Percentiles rank a stretch among this genome's conserved stretches.
Evolutionary conservation across 2,113 vertebrate genomes (phyloP).

Genomic region (Percopsis transmontana): DNA sequence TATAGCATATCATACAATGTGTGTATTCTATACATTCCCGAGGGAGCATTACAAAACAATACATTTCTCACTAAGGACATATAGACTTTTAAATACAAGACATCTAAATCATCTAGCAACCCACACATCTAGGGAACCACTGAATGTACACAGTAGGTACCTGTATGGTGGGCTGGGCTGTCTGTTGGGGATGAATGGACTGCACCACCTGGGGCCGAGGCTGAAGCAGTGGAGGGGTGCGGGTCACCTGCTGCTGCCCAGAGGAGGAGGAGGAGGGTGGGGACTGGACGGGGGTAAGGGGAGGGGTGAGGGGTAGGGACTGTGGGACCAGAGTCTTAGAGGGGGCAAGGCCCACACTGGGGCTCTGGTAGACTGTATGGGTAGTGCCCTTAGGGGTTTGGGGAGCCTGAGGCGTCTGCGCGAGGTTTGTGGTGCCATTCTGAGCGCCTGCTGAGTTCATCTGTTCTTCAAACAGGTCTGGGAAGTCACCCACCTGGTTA

Average conservation of each 20-base stretch:
- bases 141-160: too few relatives aligned
- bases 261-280: constrained; percentile 20
- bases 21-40: too few relatives aligned
- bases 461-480: constrained; percentile 92
- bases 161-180: constrained; percentile 66
- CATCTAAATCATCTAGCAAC: too few relatives aligned
- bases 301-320: constrained; percentile 67
- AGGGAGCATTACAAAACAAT: too few relatives aligned
- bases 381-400: constrained; percentile 37
- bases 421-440: constrained; percentile 25
- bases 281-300: constrained; percentile 69
- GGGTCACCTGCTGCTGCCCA: constrained; percentile 65
- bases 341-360: constrained; percentile 61
- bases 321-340: constrained; percentile 69
- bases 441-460: constrained; percentile 64
- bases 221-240: constrained; percentile 84
- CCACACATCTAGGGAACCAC: too few relatives aligned
- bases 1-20: too few relatives aligned
- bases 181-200: constrained; percentile 66
- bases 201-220: constrained; percentile 81
- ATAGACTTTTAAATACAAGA: too few relatives aligned
- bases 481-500: constrained; percentile 93
- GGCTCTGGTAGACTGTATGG: constrained; percentile 43
- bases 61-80: too few relatives aligned
- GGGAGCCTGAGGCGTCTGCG: constrained; percentile 42